phyloP scores from a whole-genome alignment of 2,113 vertebrate species.

The Gobio gobio region DNA sequence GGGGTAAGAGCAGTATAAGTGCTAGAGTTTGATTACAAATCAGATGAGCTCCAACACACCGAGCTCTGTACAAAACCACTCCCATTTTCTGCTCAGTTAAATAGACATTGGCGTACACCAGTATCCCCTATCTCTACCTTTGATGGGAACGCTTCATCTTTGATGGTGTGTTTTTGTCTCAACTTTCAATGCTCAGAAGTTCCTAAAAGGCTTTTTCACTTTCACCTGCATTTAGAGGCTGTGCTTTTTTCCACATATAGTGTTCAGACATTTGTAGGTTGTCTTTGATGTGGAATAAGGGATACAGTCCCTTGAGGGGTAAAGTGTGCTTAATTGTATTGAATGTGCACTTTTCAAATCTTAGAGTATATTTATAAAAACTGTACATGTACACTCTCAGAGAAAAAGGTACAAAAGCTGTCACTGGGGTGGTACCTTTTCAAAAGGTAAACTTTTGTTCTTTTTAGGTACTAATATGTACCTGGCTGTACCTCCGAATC shows the following conservation, averaged over 20 bases:
- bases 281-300: slow-evolving; percentile 47
- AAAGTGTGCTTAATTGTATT: neutral
- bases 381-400: no score
- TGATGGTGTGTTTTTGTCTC: slow-evolving; percentile 32
- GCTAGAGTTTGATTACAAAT: slow-evolving; percentile 76
- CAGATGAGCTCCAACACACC: slow-evolving; percentile 71
- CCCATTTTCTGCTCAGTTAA: slow-evolving; percentile 64
- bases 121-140: slow-evolving; percentile 57
- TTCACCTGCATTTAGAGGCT: slow-evolving; percentile 48
- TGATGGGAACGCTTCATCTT: slow-evolving; percentile 50
- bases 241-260: neutral
- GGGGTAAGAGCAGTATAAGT: slow-evolving; percentile 67
- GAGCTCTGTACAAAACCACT: slow-evolving; percentile 66
- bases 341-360: neutral
- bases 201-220: slow-evolving; percentile 48
- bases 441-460: no score
- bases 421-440: no score
- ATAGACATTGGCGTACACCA: slow-evolving; percentile 63
- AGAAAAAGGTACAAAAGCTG: no score
- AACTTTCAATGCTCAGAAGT: slow-evolving; percentile 35
- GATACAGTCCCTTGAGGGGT: no score
- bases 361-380: no score
- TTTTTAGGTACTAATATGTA: no score
- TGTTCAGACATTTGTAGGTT: neutral
- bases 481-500: no score